Evolutionary conservation across 35 echinoderm and acorn worm genomes (phyloP).

Genomic region (Apostichopus japonicus): DNA sequence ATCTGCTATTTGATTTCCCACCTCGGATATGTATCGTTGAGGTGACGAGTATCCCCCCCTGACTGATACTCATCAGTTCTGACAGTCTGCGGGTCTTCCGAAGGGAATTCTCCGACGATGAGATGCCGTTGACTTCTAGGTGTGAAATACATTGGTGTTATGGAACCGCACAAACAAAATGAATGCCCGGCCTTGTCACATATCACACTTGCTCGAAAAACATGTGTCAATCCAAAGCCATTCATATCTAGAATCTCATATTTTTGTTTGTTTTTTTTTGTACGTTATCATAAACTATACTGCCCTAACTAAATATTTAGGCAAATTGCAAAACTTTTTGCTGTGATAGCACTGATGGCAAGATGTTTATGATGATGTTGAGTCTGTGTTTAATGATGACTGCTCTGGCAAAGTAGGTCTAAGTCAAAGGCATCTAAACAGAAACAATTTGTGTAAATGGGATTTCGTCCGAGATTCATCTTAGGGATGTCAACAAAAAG

Average conservation of each 20-base stretch:
- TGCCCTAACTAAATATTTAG: not conserved
- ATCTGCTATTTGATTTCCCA: conserved; percentile 49
- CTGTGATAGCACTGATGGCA: no score
- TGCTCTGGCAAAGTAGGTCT: no score
- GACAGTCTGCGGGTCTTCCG: conserved; percentile 5
- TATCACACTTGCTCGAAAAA: not conserved
- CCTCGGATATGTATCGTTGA: conserved; percentile 36
- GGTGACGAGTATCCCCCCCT: conserved; percentile 45
- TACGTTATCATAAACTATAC: not conserved
- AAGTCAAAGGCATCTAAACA: no score
- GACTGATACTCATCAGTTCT: conserved; percentile 36
- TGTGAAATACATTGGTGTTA: conserved; percentile 49
- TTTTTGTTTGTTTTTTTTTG: not conserved
- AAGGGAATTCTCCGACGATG: conserved; percentile 4
- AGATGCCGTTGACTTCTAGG: conserved; percentile 27
- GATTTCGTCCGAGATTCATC: no score
- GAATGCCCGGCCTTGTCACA: not conserved
- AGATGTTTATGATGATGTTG: no score
- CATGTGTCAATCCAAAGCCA: not conserved
- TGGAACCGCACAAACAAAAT: conserved; percentile 33
- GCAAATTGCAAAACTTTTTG: no score
- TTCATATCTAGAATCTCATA: not conserved
- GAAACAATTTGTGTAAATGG: no score
- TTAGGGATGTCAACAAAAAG: no score
- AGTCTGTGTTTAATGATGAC: no score